Evolutionary conservation across 2,113 vertebrate genomes (phyloP).

Genomic region (Alethe diademata): DNA sequence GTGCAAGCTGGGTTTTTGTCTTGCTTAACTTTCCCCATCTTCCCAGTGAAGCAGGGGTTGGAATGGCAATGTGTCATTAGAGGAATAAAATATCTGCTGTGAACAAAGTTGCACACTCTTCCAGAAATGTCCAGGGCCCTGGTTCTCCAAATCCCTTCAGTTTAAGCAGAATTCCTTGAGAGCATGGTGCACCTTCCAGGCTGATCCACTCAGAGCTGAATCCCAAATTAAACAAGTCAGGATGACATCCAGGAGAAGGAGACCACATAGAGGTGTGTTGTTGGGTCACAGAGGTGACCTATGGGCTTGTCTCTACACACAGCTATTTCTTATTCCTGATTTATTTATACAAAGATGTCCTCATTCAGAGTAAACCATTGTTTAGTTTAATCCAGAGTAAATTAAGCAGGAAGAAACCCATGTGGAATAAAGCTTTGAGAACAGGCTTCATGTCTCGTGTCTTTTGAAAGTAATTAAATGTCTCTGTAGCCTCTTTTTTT

Average conservation of each 20-base stretch:
- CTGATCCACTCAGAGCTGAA: neutral
- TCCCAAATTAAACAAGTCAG: neutral
- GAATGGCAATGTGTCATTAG: neutral
- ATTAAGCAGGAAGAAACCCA: neutral
- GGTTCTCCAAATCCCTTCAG: neutral
- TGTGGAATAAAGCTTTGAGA: constrained; percentile 7
- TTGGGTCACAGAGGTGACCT: neutral
- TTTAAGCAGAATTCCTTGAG: neutral
- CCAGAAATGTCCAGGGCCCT: neutral
- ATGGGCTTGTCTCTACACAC: neutral
- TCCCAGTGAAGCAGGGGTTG: neutral
- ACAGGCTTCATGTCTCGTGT: neutral
- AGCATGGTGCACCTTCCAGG: neutral
- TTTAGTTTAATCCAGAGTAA: neutral
- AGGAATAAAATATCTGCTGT: neutral
- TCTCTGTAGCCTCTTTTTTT: neutral
- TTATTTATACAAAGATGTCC: neutral
- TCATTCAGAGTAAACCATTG: neutral
- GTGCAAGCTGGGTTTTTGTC: neutral
- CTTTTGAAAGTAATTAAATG: neutral
- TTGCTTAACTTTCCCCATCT: neutral
- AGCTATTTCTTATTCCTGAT: neutral
- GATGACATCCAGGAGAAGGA: neutral
- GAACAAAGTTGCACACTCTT: neutral
- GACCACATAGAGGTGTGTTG: neutral